Evolutionary conservation across 2,888 invertebrate genomes (phyloP).

Genomic region (Hydroisotoma schaefferi): DNA sequence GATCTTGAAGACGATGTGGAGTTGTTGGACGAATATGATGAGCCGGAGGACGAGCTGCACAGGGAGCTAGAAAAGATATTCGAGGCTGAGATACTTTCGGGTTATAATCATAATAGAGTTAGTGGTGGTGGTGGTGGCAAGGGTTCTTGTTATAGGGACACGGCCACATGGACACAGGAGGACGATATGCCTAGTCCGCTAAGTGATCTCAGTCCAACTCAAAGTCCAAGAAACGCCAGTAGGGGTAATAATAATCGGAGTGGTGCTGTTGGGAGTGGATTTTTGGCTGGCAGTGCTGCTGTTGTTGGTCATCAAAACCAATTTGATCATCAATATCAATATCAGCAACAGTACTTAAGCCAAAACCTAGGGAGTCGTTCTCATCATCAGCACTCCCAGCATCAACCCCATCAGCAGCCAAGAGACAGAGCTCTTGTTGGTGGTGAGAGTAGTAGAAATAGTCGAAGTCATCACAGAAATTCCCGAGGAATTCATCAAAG

Average conservation of each 20-base stretch:
- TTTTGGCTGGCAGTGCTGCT: slow-evolving; percentile 9
- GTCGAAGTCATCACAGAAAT: slow-evolving; percentile 11
- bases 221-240: slow-evolving; percentile 36
- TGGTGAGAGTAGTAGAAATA: slow-evolving; percentile 28
- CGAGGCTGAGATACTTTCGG: slow-evolving; percentile 20
- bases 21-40: slow-evolving; percentile 34
- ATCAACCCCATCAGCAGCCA: slow-evolving; percentile 23
- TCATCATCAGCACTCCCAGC: slow-evolving; percentile 12
- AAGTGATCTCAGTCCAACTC: slow-evolving; percentile 40
- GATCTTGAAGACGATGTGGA: slow-evolving; percentile 25
- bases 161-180: slow-evolving; percentile 47
- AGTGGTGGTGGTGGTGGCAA: neutral
- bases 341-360: slow-evolving; percentile 29
- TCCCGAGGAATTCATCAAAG: slow-evolving; percentile 23
- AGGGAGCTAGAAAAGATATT: slow-evolving; percentile 31
- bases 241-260: slow-evolving; percentile 1
- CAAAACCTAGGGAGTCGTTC: slow-evolving; percentile 11
- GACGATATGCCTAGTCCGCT: slow-evolving; percentile 47
- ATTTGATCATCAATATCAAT: slow-evolving; percentile 33
- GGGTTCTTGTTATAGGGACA: slow-evolving; percentile 34
- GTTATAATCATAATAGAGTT: neutral
- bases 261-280: slow-evolving; percentile 15
- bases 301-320: slow-evolving; percentile 26
- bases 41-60: slow-evolving; percentile 32
- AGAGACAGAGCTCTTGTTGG: slow-evolving; percentile 14